Base-by-base conservation (phyloP, 2,888 invertebrate species). In the Andrena hattorfiana region DNA sequence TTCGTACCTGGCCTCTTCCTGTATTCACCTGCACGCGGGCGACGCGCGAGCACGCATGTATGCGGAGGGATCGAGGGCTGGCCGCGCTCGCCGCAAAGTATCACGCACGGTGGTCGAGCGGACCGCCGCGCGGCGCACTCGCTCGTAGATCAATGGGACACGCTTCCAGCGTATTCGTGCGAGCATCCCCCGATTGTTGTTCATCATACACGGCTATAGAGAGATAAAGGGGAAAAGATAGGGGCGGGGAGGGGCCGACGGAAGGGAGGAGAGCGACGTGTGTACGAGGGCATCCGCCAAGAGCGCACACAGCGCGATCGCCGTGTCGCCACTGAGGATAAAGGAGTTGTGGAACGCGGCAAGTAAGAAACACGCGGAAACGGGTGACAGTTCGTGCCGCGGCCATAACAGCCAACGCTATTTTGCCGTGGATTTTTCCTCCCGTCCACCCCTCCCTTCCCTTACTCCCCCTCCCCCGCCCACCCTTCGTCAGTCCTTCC, bases 331-430 rank as follows among this genome's bases (percentile, higher is more conserved):
- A 88, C 85, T 74, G 87, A 87, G 89, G 87, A 90, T 90, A 90
- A 89, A 90, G 89, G 87, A 91, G 84, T 87, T 85, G 85, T 87
- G 89, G 87, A 86, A 89, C 88, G 89, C 84, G 86, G 77, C 81
- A 89, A 90, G 90, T 90, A 92, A 91, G 92, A 92, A 92, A 91
- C 91, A 93, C 93, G 93, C 93, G 93, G 93, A 93, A 94, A 93
- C 91, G 88, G 90, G 90, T 93, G 93, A 93, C 93, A 92, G 93
- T 92, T 93, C 93, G 92, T 93, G 92, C 92, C 85, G 90, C 85
- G 85, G 90, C 91, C 87, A 91, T 92, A 93, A 92, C 93, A 91
- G 91, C 92, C 89, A 91, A 42, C 91, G 92, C 91, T 91, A 93
- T 93, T 93, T 93, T 90, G 90, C 92, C 88, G 89, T 87, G 83